Evolutionary conservation across 2,888 invertebrate species (phyloP).

Genomic region (Parnassius smintheus): DNA sequence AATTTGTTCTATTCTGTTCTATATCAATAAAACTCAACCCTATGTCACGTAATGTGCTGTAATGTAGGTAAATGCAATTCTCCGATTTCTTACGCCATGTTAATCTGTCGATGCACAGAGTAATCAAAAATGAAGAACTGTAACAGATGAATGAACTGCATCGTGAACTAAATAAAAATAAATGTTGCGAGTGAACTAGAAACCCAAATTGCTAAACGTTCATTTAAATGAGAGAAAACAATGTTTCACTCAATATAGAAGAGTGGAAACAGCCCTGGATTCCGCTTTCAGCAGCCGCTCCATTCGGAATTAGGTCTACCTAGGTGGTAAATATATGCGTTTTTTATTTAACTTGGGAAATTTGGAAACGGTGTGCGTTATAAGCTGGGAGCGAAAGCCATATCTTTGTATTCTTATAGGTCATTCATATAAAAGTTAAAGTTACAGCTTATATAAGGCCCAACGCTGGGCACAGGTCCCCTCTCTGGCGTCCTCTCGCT

Average conservation of each 20-base stretch:
- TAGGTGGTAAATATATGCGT: slow-evolving; percentile 3
- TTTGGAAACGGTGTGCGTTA: not conserved
- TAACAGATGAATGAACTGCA: slow-evolving; percentile 18
- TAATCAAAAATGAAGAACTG: slow-evolving; percentile 36
- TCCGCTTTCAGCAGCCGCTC: slow-evolving; percentile 5
- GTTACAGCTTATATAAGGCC: too few species aligned
- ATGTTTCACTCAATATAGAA: slow-evolving; percentile 3
- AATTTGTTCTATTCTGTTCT: too few species aligned
- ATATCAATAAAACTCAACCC: too few species aligned
- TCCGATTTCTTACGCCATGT: too few species aligned
- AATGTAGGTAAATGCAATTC: too few species aligned
- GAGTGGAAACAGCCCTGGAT: slow-evolving; percentile 11
- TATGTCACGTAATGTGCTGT: too few species aligned
- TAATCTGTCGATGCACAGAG: too few species aligned
- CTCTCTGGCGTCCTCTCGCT: too few species aligned
- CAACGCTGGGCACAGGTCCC: too few species aligned
- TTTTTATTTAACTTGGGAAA: not conserved
- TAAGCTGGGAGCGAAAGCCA: not conserved
- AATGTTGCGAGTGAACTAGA: slow-evolving; percentile 22
- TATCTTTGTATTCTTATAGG: too few species aligned
- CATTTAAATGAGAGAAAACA: slow-evolving; percentile 15
- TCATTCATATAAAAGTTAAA: too few species aligned
- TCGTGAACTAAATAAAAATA: slow-evolving; percentile 13
- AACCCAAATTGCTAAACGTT: slow-evolving; percentile 24
- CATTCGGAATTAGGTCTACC: slow-evolving; percentile 14